phyloP scores from a whole-genome alignment of 2,888 invertebrate genomes.

The Drosophila tanythrix region DNA sequence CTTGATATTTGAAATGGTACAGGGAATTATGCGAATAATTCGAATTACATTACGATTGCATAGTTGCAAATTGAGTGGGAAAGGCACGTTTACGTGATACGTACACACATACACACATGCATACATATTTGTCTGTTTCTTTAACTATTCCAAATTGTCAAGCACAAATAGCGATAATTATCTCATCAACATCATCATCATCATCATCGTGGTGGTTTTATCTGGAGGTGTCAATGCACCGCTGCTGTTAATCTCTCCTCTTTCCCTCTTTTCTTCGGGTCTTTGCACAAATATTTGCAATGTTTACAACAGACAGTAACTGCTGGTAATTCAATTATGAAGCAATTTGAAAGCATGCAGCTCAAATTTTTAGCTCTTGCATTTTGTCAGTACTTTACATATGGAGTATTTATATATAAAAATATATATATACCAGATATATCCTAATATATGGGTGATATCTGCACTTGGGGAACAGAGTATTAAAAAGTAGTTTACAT shows the following conservation, averaged over 20 bases:
- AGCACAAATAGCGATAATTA: not conserved
- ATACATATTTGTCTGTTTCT: not conserved
- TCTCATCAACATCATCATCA: not conserved
- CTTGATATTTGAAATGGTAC: not conserved
- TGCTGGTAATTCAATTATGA: conserved; percentile 29
- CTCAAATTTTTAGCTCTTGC: not conserved
- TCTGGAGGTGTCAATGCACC: conserved; percentile 3
- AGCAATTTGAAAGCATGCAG: conserved; percentile 12
- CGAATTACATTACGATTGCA: conserved; percentile 1
- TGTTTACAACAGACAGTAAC: conserved; percentile 25
- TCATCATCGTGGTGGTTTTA: not conserved
- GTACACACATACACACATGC: not conserved
- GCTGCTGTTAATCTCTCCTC: not conserved
- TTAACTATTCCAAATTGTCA: not conserved
- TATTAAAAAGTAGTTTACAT: not conserved
- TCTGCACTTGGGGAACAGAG: not conserved
- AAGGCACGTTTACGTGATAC: not conserved
- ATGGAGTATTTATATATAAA: not conserved
- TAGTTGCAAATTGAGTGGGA: not conserved
- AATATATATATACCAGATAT: not conserved
- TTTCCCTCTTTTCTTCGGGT: not conserved
- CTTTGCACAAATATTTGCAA: conserved; percentile 34
- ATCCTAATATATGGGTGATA: not conserved
- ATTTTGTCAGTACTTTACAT: not conserved
- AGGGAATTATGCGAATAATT: conserved; percentile 1